Base-by-base conservation (phyloP, 2,888 invertebrate species). In the Sarcophaga variegata region DNA sequence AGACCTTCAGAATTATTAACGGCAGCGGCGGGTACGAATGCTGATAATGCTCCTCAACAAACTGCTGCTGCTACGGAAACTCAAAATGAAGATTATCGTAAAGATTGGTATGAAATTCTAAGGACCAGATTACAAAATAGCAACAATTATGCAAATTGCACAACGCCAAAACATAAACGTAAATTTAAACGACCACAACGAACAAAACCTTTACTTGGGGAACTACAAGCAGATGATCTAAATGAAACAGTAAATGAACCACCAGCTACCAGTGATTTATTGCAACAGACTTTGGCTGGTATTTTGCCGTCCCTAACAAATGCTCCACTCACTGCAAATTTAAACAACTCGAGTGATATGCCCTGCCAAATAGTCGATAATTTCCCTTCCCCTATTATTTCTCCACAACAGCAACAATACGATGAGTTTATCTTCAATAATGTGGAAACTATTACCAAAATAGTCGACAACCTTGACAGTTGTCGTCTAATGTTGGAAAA, bases 101-200 rank as follows among this genome's bases (percentile, higher is more conserved):
- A 69, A 69, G 85, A 90, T 81, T 90, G 90, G 90, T 89, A 81
- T 85, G 88, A 87, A 27, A 87, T 89, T 25, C 75, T 90, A 5
- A 87, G 90, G 17, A 62, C 47, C 0, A 78, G 88, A 12, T 14
- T 77, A 64, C 17, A 76, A 10, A 70, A 85, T 27, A 12, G 72
- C 0, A 79, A 79, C 4, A 37, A 37, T 37, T 89, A 88, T 79
- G 37, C 64, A 72, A 25, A 81, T n/a, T 4, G 60, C 25, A 37
- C 66, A 12, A 63, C 27, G 11, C 67, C 47, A 3, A 14, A 69
- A 12, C 75, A 49, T 37, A 80, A 62, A 54, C 80, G 71, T 1
- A 84, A 72, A 60, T 67, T 59, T 47, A 17, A 60, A 62, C 45
- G 70, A 27, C 62, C 20, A 25, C 1, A 27, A 11, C 62, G 45